Evolutionary conservation across 2,797 vertebrate genomes (phyloP).

Genomic region (Chrysolophus pictus): DNA sequence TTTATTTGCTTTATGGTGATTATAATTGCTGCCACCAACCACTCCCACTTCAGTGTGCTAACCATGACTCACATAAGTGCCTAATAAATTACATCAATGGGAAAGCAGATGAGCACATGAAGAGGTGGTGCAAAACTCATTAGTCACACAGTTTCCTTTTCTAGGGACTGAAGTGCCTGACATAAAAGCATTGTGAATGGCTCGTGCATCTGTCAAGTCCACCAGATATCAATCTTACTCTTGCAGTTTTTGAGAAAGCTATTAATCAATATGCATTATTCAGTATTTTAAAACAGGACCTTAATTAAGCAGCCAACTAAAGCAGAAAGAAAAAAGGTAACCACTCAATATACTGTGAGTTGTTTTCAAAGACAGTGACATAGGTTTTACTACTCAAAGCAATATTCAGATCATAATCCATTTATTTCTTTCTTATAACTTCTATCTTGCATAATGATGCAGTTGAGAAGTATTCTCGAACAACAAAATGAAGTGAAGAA

Average conservation of each 20-base stretch:
- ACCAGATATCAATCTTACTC: conserved; percentile 60
- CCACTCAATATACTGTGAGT: not conserved
- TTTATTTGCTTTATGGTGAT: conserved; percentile 27
- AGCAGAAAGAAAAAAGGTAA: conserved; percentile 19
- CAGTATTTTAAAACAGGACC: conserved; percentile 26
- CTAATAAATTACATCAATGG: conserved; percentile 52
- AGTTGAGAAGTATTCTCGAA: not conserved
- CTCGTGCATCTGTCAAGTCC: conserved; percentile 52
- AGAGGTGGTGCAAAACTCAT: conserved; percentile 46
- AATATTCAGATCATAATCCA: not conserved
- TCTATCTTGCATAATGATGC: not conserved
- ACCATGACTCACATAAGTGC: conserved; percentile 39
- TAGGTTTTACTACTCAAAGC: not conserved
- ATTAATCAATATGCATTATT: conserved; percentile 44
- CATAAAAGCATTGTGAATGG: conserved; percentile 25
- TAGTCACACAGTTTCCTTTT: conserved; percentile 47
- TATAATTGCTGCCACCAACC: not conserved
- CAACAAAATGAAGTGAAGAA: not conserved
- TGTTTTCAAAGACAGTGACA: not conserved
- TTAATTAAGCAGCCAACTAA: conserved; percentile 37
- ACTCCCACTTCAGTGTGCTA: not conserved
- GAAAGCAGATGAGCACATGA: conserved; percentile 7
- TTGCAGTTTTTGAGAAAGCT: conserved; percentile 20
- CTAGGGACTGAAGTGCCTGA: conserved; percentile 49
- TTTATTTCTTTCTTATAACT: not conserved